phyloP scores from a whole-genome alignment of 1,140 invertebrate species.

The Daktulosphaira vitifoliae region DNA sequence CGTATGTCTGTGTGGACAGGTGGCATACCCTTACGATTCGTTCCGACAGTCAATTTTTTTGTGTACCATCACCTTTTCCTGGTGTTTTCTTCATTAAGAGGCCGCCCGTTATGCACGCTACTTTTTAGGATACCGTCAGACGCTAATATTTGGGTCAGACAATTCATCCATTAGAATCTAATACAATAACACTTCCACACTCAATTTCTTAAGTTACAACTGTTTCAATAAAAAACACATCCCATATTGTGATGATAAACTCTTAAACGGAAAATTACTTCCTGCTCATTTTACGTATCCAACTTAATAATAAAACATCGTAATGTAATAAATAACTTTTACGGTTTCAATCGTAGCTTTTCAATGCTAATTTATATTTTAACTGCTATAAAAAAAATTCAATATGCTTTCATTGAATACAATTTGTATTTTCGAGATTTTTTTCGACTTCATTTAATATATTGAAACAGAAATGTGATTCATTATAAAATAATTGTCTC shows the following conservation, averaged over 20 bases:
- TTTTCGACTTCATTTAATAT: no score
- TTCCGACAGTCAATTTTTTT: conserved; percentile 1
- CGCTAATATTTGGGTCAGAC: conserved; percentile 14
- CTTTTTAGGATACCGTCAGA: neutral
- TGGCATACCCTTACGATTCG: conserved; percentile 28
- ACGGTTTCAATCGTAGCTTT: no score
- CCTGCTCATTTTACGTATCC: no score
- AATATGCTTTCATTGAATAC: no score
- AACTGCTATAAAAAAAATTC: no score
- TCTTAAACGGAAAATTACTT: no score
- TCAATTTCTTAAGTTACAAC: conserved; percentile 17
- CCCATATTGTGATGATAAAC: conserved; percentile 8
- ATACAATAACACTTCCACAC: neutral
- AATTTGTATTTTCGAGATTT: no score
- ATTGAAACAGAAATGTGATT: no score
- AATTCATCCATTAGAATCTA: neutral
- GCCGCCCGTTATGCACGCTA: neutral
- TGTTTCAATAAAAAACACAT: conserved; percentile 12
- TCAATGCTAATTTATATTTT: no score
- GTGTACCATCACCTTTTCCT: neutral
- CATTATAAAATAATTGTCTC: no score
- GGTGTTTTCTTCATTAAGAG: conserved; percentile 1
- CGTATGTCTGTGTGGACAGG: neutral
- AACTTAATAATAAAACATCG: no score
- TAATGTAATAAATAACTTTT: no score